phyloP scores from a whole-genome alignment of 2,113 vertebrate genomes.

The Catharus minimus region DNA sequence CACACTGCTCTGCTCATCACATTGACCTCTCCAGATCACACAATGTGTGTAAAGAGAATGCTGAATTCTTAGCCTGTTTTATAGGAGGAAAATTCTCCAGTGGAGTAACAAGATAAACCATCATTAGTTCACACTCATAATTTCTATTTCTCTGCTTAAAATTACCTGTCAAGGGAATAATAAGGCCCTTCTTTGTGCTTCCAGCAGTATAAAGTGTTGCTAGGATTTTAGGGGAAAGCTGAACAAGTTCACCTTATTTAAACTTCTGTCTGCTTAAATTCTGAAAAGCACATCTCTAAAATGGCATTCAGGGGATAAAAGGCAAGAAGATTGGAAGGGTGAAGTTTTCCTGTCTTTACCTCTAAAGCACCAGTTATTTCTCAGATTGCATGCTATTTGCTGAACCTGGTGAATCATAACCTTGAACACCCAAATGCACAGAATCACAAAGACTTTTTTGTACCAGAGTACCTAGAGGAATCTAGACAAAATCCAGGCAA shows the following conservation, averaged over 20 bases:
- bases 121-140: conserved; percentile 3
- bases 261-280: conserved; percentile 11
- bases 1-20: not conserved
- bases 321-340: not conserved
- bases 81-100: not conserved
- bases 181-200: not conserved
- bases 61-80: not conserved
- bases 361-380: not conserved
- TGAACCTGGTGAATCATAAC: not conserved
- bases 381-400: not conserved
- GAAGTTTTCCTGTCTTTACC: not conserved
- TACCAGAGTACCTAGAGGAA: not conserved
- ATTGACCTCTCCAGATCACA: not conserved
- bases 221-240: not conserved
- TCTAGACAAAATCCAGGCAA: not conserved
- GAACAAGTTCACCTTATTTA: conserved; percentile 23
- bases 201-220: not conserved
- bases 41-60: not conserved
- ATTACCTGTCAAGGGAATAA: conserved; percentile 34
- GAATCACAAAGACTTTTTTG: not conserved
- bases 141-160: conserved; percentile 16
- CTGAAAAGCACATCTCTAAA: not conserved
- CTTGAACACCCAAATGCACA: not conserved
- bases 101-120: not conserved
- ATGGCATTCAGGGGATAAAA: not conserved